A percentile compares a stretch with the other conserved stretches of the same genome.
phyloP scores from a whole-genome alignment of 2,888 invertebrate species.

The Agrotis exclamationis region DNA sequence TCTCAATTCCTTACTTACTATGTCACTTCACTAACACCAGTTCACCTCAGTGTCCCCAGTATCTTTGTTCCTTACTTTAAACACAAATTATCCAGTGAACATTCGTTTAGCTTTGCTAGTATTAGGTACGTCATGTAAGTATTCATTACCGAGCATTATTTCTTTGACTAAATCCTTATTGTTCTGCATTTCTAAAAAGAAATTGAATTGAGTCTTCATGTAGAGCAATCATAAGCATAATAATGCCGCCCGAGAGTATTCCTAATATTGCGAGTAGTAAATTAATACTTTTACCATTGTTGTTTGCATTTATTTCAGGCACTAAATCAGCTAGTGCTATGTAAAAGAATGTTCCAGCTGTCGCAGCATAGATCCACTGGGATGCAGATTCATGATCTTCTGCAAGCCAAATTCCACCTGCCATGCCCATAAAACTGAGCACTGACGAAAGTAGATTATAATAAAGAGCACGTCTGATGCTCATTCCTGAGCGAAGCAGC shows the following conservation, averaged over 20 bases:
- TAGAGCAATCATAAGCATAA: constrained; percentile 94
- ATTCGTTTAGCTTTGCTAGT: constrained; percentile 16
- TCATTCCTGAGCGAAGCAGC: constrained; percentile 94
- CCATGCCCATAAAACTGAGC: constrained; percentile 94
- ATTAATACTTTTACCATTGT: constrained; percentile 88
- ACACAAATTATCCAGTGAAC: constrained; percentile 23
- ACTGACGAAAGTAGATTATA: constrained; percentile 95
- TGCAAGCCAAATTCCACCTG: constrained; percentile 93
- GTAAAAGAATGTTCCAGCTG: constrained; percentile 95
- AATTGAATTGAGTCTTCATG: constrained; percentile 92
- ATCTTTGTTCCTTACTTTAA: constrained; percentile 8
- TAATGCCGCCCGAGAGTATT: constrained; percentile 92
- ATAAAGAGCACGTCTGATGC: constrained; percentile 93
- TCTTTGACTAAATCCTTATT: constrained; percentile 72
- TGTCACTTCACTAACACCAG: constrained; percentile 19
- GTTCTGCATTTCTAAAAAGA: constrained; percentile 86
- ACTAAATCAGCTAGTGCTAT: constrained; percentile 95
- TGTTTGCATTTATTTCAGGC: constrained; percentile 91
- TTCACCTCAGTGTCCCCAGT: constrained; percentile 10
- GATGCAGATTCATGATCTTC: constrained; percentile 93
- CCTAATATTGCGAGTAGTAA: constrained; percentile 93
- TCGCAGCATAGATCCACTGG: constrained; percentile 95
- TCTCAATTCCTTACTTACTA: neutral
- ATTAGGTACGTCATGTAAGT: constrained; percentile 34
- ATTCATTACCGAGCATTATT: constrained; percentile 53